phyloP scores from a whole-genome alignment of 2,113 vertebrate genomes.

The Pitta sordida region DNA sequence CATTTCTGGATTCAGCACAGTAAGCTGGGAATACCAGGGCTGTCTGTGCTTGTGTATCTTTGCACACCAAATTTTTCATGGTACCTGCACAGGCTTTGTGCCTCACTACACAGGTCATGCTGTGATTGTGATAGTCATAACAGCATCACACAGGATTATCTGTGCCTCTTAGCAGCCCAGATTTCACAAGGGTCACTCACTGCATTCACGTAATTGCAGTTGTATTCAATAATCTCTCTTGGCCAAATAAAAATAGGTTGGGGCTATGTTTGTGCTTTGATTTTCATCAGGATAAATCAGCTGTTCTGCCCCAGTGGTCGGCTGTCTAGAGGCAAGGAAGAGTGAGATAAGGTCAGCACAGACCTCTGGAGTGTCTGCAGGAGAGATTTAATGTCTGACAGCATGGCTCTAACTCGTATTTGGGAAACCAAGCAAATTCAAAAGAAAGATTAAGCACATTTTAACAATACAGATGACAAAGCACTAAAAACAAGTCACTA shows the following conservation, averaged over 20 bases:
- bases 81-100: background rate
- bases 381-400: slow-evolving; percentile 31
- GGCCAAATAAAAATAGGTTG: background rate
- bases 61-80: background rate
- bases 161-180: background rate
- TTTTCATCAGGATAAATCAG: slow-evolving; percentile 32
- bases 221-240: background rate
- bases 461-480: background rate
- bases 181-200: background rate
- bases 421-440: background rate
- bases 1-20: background rate
- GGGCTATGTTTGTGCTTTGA: background rate
- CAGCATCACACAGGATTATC: background rate
- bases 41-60: background rate
- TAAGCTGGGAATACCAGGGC: background rate
- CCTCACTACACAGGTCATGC: background rate
- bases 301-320: background rate
- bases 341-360: slow-evolving; percentile 19
- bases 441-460: background rate
- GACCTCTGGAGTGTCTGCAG: background rate
- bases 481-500: background rate
- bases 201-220: background rate
- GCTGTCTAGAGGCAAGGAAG: background rate
- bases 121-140: background rate
- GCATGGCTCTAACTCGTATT: background rate